Evolutionary conservation across 2,888 invertebrate species (phyloP).

Genomic region (Drosophila ezoana): DNA sequence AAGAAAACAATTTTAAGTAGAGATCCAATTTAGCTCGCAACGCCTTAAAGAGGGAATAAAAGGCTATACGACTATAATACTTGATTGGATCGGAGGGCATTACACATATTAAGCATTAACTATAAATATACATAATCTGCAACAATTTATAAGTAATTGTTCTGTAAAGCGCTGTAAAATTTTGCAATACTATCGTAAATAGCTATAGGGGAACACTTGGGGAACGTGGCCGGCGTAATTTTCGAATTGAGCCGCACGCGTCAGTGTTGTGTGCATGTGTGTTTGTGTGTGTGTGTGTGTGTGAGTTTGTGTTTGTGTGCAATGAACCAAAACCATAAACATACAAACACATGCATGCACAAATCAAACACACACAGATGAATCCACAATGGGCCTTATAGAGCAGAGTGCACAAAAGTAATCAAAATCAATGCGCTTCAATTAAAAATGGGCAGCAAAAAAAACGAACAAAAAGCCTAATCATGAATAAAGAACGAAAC

Average conservation of each 20-base stretch:
- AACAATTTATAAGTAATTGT: neutral
- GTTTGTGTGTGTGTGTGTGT: slow-evolving; percentile 13
- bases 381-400: slow-evolving; percentile 33
- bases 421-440: slow-evolving; percentile 75
- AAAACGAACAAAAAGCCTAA: slow-evolving; percentile 7
- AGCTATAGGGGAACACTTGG: neutral
- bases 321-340: slow-evolving; percentile 45
- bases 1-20: too few species aligned
- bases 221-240: slow-evolving; percentile 38
- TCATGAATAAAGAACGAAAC: slow-evolving; percentile 36
- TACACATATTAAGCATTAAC: neutral
- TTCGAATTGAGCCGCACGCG: slow-evolving; percentile 55
- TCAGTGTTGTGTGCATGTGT: slow-evolving; percentile 28
- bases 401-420: slow-evolving; percentile 46
- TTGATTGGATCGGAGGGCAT: neutral
- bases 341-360: slow-evolving; percentile 9
- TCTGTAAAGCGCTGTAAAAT: neutral
- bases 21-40: too few species aligned
- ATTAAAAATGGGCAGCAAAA: slow-evolving; percentile 57
- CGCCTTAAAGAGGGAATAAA: too few species aligned
- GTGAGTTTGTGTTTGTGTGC: slow-evolving; percentile 23
- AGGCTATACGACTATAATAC: neutral
- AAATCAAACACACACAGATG: slow-evolving; percentile 24
- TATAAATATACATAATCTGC: neutral
- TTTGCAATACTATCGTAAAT: neutral